These are phyloP conservation scores for Fragum fragum DNA, from an alignment of 2,888 invertebrate genomes.

Conservation along the genomic window DNA sequence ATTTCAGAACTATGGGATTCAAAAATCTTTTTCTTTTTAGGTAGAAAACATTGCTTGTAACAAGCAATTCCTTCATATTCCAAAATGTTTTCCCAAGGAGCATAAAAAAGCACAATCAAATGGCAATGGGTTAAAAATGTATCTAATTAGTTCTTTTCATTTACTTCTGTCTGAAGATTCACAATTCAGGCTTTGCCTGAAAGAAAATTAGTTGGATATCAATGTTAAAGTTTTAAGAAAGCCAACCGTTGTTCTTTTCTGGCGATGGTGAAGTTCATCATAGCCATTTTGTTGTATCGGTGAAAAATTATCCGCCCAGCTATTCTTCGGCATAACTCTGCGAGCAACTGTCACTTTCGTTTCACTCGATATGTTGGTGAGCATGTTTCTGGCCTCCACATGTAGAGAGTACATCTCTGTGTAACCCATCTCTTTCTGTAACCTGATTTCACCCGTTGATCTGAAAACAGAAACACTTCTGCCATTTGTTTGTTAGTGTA, in stretches of 20 bases:
- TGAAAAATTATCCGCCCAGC: conserved; percentile 19
- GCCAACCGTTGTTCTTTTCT: conserved; percentile 1
- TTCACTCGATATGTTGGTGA: conserved; percentile 24
- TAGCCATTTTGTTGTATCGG: conserved; percentile 33
- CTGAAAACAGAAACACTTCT: conserved; percentile 41
- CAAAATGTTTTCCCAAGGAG: not conserved
- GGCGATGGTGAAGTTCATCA: conserved; percentile 27
- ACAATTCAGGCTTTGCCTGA: too few species aligned
- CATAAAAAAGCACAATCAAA: too few species aligned
- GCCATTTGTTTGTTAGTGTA: too few species aligned
- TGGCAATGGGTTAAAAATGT: too few species aligned
- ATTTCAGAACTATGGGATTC: too few species aligned
- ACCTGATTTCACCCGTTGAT: conserved; percentile 37
- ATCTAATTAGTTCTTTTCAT: too few species aligned
- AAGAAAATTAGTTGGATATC: too few species aligned
- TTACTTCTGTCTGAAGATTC: too few species aligned
- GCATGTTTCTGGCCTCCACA: conserved; percentile 34
- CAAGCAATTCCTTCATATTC: conserved; percentile 8
- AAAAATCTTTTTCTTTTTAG: too few species aligned
- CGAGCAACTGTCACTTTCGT: conserved; percentile 39
- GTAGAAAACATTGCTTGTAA: not conserved
- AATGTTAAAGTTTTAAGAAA: too few species aligned
- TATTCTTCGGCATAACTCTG: not conserved
- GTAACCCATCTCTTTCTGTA: conserved; percentile 12
- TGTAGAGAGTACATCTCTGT: conserved; percentile 42